phyloP scores from a whole-genome alignment of 2,797 vertebrate genomes.

The Lophius americanus region DNA sequence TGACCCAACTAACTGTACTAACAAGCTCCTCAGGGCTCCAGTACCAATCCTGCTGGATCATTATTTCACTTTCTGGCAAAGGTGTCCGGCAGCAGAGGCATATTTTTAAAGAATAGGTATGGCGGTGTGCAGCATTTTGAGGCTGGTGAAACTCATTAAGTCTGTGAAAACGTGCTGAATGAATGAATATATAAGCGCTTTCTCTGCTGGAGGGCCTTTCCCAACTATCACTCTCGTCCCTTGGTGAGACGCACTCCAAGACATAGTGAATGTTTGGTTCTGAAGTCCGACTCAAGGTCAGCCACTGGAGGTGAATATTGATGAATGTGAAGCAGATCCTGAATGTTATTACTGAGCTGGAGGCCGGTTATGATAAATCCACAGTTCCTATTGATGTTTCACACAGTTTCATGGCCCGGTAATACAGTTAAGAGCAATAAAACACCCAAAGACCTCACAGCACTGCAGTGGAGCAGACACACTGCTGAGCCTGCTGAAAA shows the following conservation, averaged over 20 bases:
- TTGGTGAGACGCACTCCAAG: slow-evolving; percentile 3
- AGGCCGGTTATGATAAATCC: slow-evolving; percentile 45
- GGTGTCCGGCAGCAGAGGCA: slow-evolving; percentile 16
- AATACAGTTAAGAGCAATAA: slow-evolving; percentile 28
- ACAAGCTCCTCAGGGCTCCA: slow-evolving; percentile 28
- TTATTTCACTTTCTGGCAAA: slow-evolving; percentile 33
- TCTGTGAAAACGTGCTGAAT: slow-evolving; percentile 20
- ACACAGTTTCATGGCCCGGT: slow-evolving; percentile 21
- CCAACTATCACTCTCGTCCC: neutral
- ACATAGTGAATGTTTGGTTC: slow-evolving; percentile 34
- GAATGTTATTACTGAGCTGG: slow-evolving; percentile 48
- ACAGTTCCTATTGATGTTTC: slow-evolving; percentile 4
- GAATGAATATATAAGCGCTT: slow-evolving; percentile 10
- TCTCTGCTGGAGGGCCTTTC: neutral
- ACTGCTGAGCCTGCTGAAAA: neutral
- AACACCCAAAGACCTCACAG: slow-evolving; percentile 12
- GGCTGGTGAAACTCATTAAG: slow-evolving; percentile 9
- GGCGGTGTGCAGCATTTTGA: neutral
- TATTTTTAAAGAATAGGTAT: neutral
- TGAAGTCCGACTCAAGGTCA: neutral
- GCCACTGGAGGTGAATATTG: slow-evolving; percentile 31
- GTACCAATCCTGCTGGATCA: slow-evolving; percentile 18
- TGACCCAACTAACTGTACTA: slow-evolving; percentile 14
- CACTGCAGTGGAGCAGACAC: neutral
- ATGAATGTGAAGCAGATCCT: slow-evolving; percentile 40